phyloP scores from a whole-genome alignment of 2,888 invertebrate genomes.

The Lasioglossum vierecki region DNA sequence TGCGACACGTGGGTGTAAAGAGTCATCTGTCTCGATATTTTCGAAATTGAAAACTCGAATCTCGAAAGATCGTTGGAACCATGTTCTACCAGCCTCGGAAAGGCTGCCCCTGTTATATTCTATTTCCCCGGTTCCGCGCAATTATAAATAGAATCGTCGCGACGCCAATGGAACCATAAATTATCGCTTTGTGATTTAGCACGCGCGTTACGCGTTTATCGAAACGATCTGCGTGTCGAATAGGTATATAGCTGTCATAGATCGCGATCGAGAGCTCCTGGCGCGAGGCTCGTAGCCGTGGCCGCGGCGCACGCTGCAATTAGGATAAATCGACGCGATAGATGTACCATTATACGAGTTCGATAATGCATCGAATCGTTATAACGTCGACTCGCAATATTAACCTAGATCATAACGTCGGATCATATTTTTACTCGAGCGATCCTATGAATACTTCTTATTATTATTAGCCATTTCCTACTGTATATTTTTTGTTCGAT shows the following conservation, averaged over 20 bases:
- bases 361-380: slow-evolving; percentile 21
- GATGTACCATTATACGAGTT: slow-evolving; percentile 9
- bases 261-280: slow-evolving; percentile 51
- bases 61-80: background rate
- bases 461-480: background rate
- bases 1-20: slow-evolving; percentile 11
- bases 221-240: slow-evolving; percentile 52
- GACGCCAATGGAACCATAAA: slow-evolving; percentile 78
- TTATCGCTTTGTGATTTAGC: slow-evolving; percentile 78
- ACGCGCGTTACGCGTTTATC: slow-evolving; percentile 68
- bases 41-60: slow-evolving; percentile 36
- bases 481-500: background rate
- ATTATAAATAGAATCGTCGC: slow-evolving; percentile 80
- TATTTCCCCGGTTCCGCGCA: slow-evolving; percentile 46
- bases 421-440: background rate
- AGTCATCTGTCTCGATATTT: slow-evolving; percentile 28
- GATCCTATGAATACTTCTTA: background rate
- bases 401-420: background rate
- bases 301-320: slow-evolving; percentile 32
- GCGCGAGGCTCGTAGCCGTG: slow-evolving; percentile 18
- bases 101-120: slow-evolving; percentile 12
- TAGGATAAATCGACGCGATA: slow-evolving; percentile 46
- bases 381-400: background rate
- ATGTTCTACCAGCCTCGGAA: background rate
- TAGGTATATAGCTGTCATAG: slow-evolving; percentile 47